These are phyloP conservation scores for Psilopogon haemacephalus DNA, from an alignment of 2,113 vertebrate species.

Conservation along the genomic window DNA sequence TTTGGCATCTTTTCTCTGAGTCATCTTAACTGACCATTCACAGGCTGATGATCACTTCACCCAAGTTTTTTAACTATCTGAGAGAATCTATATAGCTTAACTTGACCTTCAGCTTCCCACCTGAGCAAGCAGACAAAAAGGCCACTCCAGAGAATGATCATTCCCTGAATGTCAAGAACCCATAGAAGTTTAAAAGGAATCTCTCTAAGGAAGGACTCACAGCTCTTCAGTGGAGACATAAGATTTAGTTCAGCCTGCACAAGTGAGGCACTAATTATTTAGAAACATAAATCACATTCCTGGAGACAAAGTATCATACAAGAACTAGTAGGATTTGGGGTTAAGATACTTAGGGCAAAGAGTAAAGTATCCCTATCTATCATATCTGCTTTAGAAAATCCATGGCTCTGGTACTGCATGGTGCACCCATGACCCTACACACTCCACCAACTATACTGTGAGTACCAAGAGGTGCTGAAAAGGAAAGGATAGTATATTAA, in stretches of 20 bases:
- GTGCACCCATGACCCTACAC: too few species aligned
- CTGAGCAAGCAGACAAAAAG: not conserved
- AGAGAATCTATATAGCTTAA: not conserved
- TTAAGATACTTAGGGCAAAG: not conserved
- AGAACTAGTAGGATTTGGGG: not conserved
- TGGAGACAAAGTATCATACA: not conserved
- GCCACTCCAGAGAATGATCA: not conserved
- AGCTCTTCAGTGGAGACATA: not conserved
- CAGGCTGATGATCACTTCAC: not conserved
- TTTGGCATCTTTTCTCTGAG: slow-evolving; percentile 7
- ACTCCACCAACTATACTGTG: not conserved
- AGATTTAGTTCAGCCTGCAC: not conserved
- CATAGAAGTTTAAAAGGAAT: not conserved
- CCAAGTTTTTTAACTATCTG: not conserved
- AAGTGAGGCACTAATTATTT: not conserved
- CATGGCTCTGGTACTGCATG: not conserved
- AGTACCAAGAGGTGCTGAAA: not conserved
- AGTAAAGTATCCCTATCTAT: not conserved
- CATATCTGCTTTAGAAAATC: not conserved
- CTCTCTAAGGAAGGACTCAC: not conserved
- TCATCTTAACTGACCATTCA: not conserved
- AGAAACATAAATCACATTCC: not conserved
- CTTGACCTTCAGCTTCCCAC: not conserved
- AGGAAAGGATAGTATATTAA: fast-evolving
- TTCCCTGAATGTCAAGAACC: not conserved